A percentile compares a stretch with the other conserved stretches of the same genome.
Evolutionary conservation across 2,888 invertebrate species (phyloP).

Genomic region (Drosophila hamatofila): DNA sequence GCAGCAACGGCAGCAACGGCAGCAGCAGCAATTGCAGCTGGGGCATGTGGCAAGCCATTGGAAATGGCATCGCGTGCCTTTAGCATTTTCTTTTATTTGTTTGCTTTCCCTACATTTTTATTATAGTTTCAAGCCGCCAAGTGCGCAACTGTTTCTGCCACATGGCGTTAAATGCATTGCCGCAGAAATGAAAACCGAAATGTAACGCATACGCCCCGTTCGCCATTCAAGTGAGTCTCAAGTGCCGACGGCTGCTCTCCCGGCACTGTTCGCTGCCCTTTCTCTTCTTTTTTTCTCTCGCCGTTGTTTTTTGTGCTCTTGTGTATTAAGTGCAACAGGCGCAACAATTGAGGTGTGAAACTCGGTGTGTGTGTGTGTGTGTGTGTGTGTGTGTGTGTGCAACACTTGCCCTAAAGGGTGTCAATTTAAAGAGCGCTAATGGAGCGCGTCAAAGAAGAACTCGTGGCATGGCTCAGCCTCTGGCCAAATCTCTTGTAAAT

Average conservation of each 20-base stretch:
- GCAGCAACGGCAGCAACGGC: conserved; percentile 7
- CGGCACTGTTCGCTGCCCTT: background rate
- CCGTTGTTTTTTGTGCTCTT: background rate
- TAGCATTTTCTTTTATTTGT: background rate
- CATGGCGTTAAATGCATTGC: conserved; percentile 58
- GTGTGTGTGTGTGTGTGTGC: background rate
- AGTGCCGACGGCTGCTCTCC: conserved; percentile 46
- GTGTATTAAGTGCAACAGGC: conserved; percentile 64
- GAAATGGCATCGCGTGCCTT: conserved; percentile 57
- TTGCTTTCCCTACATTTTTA: conserved; percentile 3
- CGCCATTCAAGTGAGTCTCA: conserved; percentile 71
- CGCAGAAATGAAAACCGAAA: conserved; percentile 34
- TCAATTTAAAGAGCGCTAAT: conserved; percentile 55
- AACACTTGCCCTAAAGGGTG: conserved; percentile 25
- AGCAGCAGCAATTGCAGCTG: conserved; percentile 3
- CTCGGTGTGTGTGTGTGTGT: no score
- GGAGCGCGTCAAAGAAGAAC: conserved; percentile 40
- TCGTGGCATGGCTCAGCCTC: background rate
- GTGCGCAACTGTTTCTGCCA: conserved; percentile 50
- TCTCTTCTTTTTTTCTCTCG: background rate
- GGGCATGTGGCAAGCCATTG: conserved; percentile 27
- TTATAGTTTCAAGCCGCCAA: conserved; percentile 41
- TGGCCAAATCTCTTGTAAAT: conserved; percentile 1
- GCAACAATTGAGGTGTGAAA: conserved; percentile 60
- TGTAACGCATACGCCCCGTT: conserved; percentile 61